Conservation (phyloP, 1,140 invertebrate species). For the Zaprionus ornatus region DNA sequence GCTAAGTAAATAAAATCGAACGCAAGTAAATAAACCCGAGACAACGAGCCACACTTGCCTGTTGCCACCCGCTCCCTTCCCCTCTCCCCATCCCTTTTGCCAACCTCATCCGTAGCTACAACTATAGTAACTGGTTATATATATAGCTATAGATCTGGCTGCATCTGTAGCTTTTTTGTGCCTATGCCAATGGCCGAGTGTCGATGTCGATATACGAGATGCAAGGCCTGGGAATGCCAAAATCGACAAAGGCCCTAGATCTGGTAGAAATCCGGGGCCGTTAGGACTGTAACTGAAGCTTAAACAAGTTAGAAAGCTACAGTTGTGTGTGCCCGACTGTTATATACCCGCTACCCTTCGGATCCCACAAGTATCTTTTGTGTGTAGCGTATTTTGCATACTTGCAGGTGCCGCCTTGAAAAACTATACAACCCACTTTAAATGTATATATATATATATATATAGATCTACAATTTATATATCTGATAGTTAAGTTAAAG, state of each 20-base stretch:
- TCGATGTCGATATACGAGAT: not conserved
- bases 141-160: not conserved
- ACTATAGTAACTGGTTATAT: not conserved
- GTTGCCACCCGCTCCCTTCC: not conserved
- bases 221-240: not conserved
- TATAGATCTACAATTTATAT: too few relatives aligned
- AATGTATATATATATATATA: too few relatives aligned
- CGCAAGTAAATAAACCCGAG: conserved; percentile 62
- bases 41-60: conserved; percentile 21
- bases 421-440: not conserved
- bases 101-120: too few relatives aligned
- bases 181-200: not conserved
- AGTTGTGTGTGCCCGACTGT: too few relatives aligned
- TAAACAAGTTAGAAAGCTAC: not conserved
- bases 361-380: too few relatives aligned
- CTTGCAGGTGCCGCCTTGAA: too few relatives aligned
- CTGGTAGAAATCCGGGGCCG: not conserved
- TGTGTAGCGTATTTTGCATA: too few relatives aligned
- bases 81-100: not conserved
- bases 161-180: not conserved
- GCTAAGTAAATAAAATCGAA: conserved; percentile 67
- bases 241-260: not conserved
- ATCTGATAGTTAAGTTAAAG: too few relatives aligned
- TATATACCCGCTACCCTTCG: too few relatives aligned
- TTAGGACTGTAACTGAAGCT: not conserved